These are phyloP conservation scores for Maniola jurtina DNA, from an alignment of 1,140 invertebrate genomes.

Conservation along the genomic window DNA sequence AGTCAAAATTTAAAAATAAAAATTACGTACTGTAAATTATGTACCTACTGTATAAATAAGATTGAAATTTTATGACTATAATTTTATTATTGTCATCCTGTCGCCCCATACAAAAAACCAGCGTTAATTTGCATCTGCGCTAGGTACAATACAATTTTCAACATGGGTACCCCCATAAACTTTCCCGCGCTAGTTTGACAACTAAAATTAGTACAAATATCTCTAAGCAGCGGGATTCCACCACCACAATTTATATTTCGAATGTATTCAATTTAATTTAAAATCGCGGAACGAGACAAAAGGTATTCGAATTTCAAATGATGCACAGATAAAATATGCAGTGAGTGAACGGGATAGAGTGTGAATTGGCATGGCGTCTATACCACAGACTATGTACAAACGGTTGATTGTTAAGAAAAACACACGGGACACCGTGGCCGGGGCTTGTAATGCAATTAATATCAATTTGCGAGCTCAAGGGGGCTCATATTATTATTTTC, in stretches of 20 bases:
- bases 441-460: constrained; percentile 75
- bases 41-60: not conserved
- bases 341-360: constrained; percentile 28
- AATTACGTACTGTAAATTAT: not conserved
- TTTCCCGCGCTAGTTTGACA: constrained; percentile 59
- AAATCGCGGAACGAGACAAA: constrained; percentile 33
- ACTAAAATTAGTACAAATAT: constrained; percentile 64
- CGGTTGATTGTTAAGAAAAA: constrained; percentile 72
- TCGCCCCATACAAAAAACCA: constrained; percentile 20
- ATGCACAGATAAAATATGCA: constrained; percentile 25
- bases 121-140: constrained; percentile 27
- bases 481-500: constrained; percentile 46
- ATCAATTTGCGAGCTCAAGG: constrained; percentile 66
- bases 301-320: constrained; percentile 20
- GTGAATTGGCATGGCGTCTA: constrained; percentile 24
- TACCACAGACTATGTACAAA: constrained; percentile 33
- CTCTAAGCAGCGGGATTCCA: constrained; percentile 42
- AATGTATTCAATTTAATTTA: constrained; percentile 54
- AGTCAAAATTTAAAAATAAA: no score
- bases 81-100: constrained; percentile 6
- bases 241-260: constrained; percentile 61
- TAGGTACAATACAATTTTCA: constrained; percentile 28
- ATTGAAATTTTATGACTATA: constrained; percentile 13
- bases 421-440: constrained; percentile 61
- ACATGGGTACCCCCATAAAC: constrained; percentile 33